Conservation (phyloP, 2,797 vertebrate species). For the Leucoraja ocellata region DNA sequence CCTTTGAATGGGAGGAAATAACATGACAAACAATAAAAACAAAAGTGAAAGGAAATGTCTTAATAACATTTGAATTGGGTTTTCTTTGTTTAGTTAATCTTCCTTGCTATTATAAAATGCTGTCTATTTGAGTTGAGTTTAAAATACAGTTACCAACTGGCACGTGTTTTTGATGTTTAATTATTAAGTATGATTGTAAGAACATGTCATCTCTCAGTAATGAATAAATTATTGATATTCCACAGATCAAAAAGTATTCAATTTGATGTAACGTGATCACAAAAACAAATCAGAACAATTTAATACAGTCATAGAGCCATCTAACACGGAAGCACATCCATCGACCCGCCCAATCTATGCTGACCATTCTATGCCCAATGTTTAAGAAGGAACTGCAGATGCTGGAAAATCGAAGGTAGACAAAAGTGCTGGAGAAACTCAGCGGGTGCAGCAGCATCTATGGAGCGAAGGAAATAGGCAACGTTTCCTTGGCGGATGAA, state of each 20-base stretch:
- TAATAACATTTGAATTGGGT: background rate
- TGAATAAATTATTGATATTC: background rate
- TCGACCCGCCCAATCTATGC: no score
- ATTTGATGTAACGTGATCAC: background rate
- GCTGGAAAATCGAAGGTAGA: no score
- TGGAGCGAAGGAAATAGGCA: no score
- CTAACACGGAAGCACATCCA: no score
- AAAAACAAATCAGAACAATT: background rate
- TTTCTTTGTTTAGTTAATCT: background rate
- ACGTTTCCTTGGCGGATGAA: no score
- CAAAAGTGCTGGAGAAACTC: no score
- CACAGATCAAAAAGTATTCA: background rate
- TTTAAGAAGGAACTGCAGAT: no score
- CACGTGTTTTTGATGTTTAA: background rate
- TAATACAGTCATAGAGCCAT: no score
- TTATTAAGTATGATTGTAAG: background rate
- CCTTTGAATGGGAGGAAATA: background rate
- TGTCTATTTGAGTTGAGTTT: background rate
- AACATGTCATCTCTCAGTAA: background rate
- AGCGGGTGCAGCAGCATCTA: no score
- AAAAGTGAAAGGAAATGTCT: background rate
- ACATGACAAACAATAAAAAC: background rate
- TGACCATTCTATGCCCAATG: no score
- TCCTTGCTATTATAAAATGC: background rate
- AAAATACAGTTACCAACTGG: background rate